Conservation (phyloP, 2,797 vertebrate genomes). For the Botia kubotai region DNA sequence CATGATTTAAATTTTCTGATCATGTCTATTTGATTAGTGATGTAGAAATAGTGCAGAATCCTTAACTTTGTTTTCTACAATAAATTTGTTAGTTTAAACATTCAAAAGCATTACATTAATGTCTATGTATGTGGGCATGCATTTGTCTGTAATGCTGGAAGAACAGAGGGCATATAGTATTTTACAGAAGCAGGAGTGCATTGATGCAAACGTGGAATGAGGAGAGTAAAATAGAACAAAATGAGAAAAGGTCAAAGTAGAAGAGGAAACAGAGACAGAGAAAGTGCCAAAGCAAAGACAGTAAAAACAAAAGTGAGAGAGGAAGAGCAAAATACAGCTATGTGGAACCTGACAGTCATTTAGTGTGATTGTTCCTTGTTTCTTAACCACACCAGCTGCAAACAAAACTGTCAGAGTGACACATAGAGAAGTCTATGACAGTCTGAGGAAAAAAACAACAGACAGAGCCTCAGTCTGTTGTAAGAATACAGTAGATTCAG, state of each 20-base stretch:
- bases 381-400: conserved; percentile 15
- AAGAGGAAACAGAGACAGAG: neutral
- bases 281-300: neutral
- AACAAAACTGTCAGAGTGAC: conserved; percentile 17
- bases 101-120: too few species aligned
- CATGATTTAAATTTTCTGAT: too few species aligned
- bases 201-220: conserved; percentile 4
- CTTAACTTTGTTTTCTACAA: neutral
- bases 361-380: conserved; percentile 14
- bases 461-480: neutral
- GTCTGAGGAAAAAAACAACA: neutral
- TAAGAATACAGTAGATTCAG: neutral
- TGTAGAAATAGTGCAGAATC: neutral
- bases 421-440: neutral
- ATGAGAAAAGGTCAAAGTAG: conserved; percentile 11
- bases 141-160: neutral
- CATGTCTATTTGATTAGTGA: neutral
- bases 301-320: conserved; percentile 2
- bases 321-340: neutral
- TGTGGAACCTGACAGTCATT: conserved; percentile 39
- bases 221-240: neutral
- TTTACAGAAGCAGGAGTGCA: neutral
- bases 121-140: neutral
- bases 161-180: neutral
- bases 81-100: too few species aligned